phyloP scores from a whole-genome alignment of 2,797 vertebrate genomes.

The Ficedula albicollis region DNA sequence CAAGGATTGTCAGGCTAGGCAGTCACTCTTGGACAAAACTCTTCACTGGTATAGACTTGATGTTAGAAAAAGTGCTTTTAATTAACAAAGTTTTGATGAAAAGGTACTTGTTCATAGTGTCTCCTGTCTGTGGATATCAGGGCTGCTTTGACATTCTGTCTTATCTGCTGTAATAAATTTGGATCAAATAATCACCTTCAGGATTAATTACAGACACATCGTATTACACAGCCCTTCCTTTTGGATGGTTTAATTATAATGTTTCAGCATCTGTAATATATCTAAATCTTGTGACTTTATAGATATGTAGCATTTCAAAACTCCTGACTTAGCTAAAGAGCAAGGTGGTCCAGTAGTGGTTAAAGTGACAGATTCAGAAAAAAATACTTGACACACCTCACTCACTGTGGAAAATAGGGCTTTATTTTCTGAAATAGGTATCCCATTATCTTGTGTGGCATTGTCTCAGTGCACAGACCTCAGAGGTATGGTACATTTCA shows the following conservation, averaged over 20 bases:
- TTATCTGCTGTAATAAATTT: constrained; percentile 21
- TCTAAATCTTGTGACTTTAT: not conserved
- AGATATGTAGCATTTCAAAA: not conserved
- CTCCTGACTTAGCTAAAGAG: constrained; percentile 13
- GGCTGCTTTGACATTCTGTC: not conserved
- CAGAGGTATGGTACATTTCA: not conserved
- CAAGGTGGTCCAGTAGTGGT: not conserved
- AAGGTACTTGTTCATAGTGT: not conserved
- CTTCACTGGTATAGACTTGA: constrained; percentile 9
- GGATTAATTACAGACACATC: constrained; percentile 27
- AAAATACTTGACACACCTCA: constrained; percentile 23
- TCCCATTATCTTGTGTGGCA: not conserved
- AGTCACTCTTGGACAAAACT: constrained; percentile 23
- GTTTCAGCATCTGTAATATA: not conserved
- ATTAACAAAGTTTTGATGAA: constrained; percentile 45
- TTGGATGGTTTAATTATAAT: constrained; percentile 18
- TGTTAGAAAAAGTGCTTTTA: constrained; percentile 42
- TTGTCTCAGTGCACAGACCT: constrained; percentile 13
- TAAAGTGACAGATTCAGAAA: constrained; percentile 31
- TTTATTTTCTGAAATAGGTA: constrained; percentile 47
- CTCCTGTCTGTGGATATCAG: not conserved
- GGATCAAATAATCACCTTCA: not conserved
- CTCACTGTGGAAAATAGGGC: constrained; percentile 32
- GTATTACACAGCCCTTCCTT: not conserved
- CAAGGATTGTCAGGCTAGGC: not conserved